Base-by-base conservation (phyloP, 2,113 vertebrate species). In the Delphinus delphis region DNA sequence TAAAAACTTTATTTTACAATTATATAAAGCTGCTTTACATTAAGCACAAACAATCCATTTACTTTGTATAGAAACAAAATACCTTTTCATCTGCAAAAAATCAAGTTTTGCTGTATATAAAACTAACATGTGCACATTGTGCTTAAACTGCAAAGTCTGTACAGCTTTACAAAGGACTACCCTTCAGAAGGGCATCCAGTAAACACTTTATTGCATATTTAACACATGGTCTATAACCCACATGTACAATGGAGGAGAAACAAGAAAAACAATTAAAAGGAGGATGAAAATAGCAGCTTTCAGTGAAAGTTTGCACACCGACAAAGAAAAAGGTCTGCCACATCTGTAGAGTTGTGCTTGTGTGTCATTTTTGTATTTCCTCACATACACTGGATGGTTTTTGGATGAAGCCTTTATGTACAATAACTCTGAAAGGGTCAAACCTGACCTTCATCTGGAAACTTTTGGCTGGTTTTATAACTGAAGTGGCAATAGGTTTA, bases 141-240 rank as follows among this genome's bases (percentile, higher is more conserved):
- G 99, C 99, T 99, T 99, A 74, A 97, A 99, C 99, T 99, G 99
- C 99, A 98, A 99, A 99, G 99, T 99, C 99, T 99, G 98, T 99
- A 99, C 99, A 99, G 99, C 99, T 98, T 98, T 98, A 98, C 98
- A 98, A 98, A 99, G 99, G 99, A 98, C 98, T 92, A 73, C 98
- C 98, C 98, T 97, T 98, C 87, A 97, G 97, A 97, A 98, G 98
- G 97, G 98, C 98, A 98, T 98, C 99, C 99, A 98, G 99, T 99
- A 99, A 99, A 99, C 99, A 99, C 98, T 98, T 99, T 99, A 99
- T 99, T 99, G 99, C 99, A 99, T 99, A 99, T 99, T 99, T 98
- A 98, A 99, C 99, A 99, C 98, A 98, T 99, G 99, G 98, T 98
- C 96, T 94, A 96, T n/a, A 98, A 33, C 94, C 98, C 99, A 98